Evolutionary conservation across 64 coral and sea anemone genomes (phyloP).

Genomic region (Trachythela sp.): DNA sequence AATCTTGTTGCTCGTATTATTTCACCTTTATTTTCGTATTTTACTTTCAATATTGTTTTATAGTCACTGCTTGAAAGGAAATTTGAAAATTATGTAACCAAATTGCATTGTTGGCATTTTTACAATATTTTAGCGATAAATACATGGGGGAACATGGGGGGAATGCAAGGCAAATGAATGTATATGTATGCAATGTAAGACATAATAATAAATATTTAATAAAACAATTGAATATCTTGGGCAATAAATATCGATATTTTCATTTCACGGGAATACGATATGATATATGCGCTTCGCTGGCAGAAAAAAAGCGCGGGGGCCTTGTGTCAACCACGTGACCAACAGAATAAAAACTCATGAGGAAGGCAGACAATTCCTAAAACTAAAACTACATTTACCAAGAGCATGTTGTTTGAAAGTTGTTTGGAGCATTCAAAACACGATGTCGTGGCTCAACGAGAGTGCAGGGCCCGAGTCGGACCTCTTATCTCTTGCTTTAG

Average conservation of each 20-base stretch:
- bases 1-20: too few species aligned
- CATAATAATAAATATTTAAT: background rate
- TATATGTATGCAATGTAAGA: background rate
- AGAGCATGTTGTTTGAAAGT: slow-evolving; percentile 21
- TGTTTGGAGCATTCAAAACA: background rate
- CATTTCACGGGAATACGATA: background rate
- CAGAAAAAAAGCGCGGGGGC: background rate
- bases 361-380: background rate
- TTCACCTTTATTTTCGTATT: too few species aligned
- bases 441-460: background rate
- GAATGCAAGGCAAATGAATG: too few species aligned
- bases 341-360: background rate
- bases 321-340: background rate
- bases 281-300: background rate
- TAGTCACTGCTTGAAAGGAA: background rate
- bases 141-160: too few species aligned
- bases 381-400: background rate
- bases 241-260: background rate
- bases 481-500: background rate
- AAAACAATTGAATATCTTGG: background rate
- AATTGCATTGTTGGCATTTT: background rate
- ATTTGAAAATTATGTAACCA: background rate
- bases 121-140: too few species aligned
- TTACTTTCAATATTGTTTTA: too few species aligned
- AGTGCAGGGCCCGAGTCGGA: background rate